A percentile compares a stretch with the other conserved stretches of the same genome.
Conservation (phyloP, 1,140 invertebrate genomes). For the Lasioglossum albipes region DNA sequence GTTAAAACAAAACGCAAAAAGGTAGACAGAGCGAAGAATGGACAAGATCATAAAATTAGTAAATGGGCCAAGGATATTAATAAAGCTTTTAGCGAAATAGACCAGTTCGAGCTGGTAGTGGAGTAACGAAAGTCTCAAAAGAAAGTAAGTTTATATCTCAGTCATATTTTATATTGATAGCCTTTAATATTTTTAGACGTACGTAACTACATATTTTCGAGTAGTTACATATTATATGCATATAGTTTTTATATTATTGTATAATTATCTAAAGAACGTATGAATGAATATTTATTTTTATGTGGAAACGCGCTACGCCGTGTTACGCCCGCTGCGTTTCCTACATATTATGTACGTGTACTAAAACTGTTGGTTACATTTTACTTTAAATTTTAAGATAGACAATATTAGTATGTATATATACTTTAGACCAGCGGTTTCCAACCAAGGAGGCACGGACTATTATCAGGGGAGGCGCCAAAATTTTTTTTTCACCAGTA, state of each 20-base stretch:
- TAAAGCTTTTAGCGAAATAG: conserved; percentile 70
- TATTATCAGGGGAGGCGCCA: too few species aligned
- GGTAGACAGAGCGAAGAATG: conserved; percentile 42
- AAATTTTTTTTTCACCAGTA: too few species aligned
- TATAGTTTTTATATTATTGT: neutral
- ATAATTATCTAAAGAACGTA: neutral
- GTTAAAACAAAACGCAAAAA: conserved; percentile 61
- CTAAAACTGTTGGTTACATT: neutral
- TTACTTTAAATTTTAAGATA: too few species aligned
- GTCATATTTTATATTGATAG: neutral
- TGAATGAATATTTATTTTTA: too few species aligned
- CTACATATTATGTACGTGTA: neutral
- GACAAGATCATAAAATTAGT: conserved; percentile 60
- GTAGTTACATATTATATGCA: neutral
- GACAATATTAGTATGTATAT: too few species aligned
- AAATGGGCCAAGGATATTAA: conserved; percentile 70
- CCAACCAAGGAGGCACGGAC: too few species aligned
- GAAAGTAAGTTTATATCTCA: neutral
- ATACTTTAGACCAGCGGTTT: too few species aligned
- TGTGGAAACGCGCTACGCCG: too few species aligned
- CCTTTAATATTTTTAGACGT: conserved; percentile 4
- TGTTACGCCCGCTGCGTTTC: neutral
- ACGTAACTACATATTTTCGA: neutral
- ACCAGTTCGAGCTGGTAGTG: conserved; percentile 68
- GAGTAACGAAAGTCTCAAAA: conserved; percentile 54